Base-by-base conservation (phyloP, 2,888 invertebrate genomes). In the Meta bourneti region DNA sequence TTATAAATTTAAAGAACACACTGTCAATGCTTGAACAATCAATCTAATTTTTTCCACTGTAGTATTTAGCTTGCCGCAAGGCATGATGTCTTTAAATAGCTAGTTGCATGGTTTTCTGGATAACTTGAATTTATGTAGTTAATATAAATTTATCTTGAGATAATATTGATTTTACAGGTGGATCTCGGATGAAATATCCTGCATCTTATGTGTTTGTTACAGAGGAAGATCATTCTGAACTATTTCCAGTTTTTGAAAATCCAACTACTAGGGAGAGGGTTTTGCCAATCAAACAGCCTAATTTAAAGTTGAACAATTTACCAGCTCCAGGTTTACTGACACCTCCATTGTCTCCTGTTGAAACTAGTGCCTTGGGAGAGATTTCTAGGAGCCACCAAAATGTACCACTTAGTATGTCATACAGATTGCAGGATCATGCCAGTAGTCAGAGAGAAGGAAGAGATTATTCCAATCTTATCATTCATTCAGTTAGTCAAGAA, bases 181-280 rank as follows among this genome's bases (percentile, higher is more conserved):
- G 98, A 81, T 97, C 98, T 93, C 97, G 98, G 95, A 98, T 99
- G 98, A 97, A 98, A 93, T 99, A 99, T 96, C 99, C 99, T 79
- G 97, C 97, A 92, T 97, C 98, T 95, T 99, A 98, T 95, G 98
- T 98, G 94, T 96, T 99, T 95, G 96, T 97, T 94, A 97, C 98
- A 93, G 97, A 97, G 95, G 96, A 98, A 96, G 98, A 98, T 75
- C 94, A 94, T 69, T 96, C 97, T 96, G 98, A 98, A 77, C 84
- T 71, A 9, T 84, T 88, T 75, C 74, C 79, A n/a, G 49, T n/a
- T 70, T 72, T 20, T 16, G 54, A 79, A 75, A 19, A 16, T 61
- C 69, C 82, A 16, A n/a, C 75, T 78, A 69, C 48, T 7, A 54
- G 48, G n/a, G 71, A 72, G 8, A 34, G 74, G 79, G 48, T 94